Conservation (phyloP, 2,113 vertebrate genomes). For the Epinephelus lanceolatus region DNA sequence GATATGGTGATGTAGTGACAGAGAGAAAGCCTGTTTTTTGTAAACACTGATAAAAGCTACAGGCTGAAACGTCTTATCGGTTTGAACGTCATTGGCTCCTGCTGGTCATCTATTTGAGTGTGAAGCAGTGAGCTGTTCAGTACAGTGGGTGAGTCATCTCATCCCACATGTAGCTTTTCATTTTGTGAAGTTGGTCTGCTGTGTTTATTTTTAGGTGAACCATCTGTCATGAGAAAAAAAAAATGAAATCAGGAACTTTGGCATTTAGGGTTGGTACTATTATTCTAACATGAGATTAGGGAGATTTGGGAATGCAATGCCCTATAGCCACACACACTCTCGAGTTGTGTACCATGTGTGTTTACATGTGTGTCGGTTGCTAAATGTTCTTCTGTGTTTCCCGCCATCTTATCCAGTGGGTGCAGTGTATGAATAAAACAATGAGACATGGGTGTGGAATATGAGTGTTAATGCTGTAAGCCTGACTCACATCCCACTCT, state of each 20-base stretch:
- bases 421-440: slow-evolving; percentile 60
- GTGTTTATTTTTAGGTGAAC: slow-evolving; percentile 70
- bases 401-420: slow-evolving; percentile 46
- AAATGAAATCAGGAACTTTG: slow-evolving; percentile 37
- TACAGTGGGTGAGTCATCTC: slow-evolving; percentile 69
- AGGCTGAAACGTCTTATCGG: neutral
- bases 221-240: slow-evolving; percentile 65
- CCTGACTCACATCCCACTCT: slow-evolving; percentile 64
- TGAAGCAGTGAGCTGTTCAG: slow-evolving; percentile 50
- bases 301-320: slow-evolving; percentile 27
- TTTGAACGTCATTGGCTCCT: slow-evolving; percentile 6
- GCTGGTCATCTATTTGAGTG: slow-evolving; percentile 34
- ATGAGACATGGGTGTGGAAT: slow-evolving; percentile 69
- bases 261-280: slow-evolving; percentile 17
- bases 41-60: neutral
- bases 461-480: slow-evolving; percentile 55
- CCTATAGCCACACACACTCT: neutral
- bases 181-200: slow-evolving; percentile 56
- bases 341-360: neutral
- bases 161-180: slow-evolving; percentile 71
- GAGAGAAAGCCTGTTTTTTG: neutral
- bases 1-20: neutral
- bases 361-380: neutral
- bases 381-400: slow-evolving; percentile 10
- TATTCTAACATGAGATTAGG: slow-evolving; percentile 18